Percentiles rank a stretch among this genome's conserved stretches.
phyloP scores from a whole-genome alignment of 2,888 invertebrate genomes.

The Folsomia candida region DNA sequence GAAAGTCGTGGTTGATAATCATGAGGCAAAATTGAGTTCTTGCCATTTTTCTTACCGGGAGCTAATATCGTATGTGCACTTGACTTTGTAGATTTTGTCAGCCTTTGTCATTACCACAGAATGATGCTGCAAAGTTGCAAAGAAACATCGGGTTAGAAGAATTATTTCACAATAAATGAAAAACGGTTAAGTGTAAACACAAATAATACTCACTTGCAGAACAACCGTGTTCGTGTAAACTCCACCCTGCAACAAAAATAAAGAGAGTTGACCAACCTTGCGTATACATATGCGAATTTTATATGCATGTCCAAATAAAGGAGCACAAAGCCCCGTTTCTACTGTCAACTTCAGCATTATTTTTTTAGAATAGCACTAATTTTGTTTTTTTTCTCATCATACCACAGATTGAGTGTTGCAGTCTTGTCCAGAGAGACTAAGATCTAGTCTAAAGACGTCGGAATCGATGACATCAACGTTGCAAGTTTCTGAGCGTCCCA shows the following conservation, averaged over 20 bases:
- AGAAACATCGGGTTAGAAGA: neutral
- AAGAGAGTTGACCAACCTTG: conserved; percentile 9
- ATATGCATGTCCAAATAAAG: too few relatives aligned
- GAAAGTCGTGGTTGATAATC: too few relatives aligned
- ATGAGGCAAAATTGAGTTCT: too few relatives aligned
- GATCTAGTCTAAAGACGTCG: conserved; percentile 84
- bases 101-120: conserved; percentile 95
- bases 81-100: conserved; percentile 93
- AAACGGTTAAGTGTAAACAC: neutral
- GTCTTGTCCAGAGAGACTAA: conserved; percentile 90
- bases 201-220: too few relatives aligned
- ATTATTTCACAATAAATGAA: neutral
- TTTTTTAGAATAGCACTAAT: too few relatives aligned
- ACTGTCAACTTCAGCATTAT: too few relatives aligned
- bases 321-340: too few relatives aligned
- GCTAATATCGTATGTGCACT: conserved; percentile 94
- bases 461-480: conserved; percentile 91
- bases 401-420: conserved; percentile 94
- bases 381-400: conserved; percentile 47
- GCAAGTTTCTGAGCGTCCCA: conserved; percentile 90
- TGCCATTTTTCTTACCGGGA: too few relatives aligned
- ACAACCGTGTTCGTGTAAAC: conserved; percentile 93
- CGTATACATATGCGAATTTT: too few relatives aligned
- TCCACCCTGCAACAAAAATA: conserved; percentile 66
- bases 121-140: too few relatives aligned